These are phyloP conservation scores for Eristalis arbustorum DNA, from an alignment of 2,888 invertebrate species.

Conservation along the genomic window DNA sequence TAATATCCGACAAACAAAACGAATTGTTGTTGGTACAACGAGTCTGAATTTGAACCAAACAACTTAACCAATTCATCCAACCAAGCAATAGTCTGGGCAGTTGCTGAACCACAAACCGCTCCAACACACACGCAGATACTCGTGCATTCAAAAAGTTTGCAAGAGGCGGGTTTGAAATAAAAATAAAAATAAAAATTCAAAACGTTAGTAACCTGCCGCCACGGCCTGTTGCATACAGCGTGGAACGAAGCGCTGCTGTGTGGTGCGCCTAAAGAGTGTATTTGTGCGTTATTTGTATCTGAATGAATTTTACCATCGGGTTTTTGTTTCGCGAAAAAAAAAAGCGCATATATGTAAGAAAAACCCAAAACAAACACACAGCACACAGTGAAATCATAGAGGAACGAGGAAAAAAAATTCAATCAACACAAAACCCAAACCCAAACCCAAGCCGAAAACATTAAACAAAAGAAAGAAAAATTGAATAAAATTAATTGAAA, in stretches of 20 bases:
- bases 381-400: neutral
- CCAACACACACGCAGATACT: neutral
- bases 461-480: neutral
- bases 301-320: neutral
- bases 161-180: neutral
- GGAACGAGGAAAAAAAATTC: no score
- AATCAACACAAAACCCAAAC: neutral
- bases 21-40: neutral
- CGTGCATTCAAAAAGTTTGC: neutral
- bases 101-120: neutral
- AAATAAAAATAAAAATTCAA: neutral
- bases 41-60: conserved; percentile 27
- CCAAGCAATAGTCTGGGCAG: neutral
- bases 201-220: neutral
- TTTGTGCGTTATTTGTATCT: neutral
- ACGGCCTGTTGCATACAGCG: neutral
- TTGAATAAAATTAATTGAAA: conserved; percentile 27
- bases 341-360: neutral
- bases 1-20: neutral
- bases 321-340: neutral
- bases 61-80: conserved; percentile 17
- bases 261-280: neutral
- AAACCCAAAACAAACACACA: conserved; percentile 20
- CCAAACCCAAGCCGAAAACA: neutral
- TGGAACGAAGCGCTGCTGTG: neutral